Percentiles rank a stretch among this genome's conserved stretches.
Conservation (phyloP, 1,140 invertebrate species). For the Ephestia elutella region DNA sequence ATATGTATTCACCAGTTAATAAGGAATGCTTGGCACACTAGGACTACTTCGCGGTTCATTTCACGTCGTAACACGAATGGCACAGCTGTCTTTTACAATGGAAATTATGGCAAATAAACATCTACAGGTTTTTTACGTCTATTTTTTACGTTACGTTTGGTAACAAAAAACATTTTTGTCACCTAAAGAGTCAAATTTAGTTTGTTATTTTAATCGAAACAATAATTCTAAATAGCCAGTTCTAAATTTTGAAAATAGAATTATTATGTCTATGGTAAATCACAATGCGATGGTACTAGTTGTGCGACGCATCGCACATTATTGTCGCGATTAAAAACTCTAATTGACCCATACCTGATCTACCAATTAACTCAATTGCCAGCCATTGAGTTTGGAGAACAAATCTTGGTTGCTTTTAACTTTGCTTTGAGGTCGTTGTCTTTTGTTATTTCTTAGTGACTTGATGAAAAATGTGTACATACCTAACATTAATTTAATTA, state of each 20-base stretch:
- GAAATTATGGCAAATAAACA: neutral
- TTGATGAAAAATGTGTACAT: neutral
- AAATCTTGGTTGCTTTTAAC: neutral
- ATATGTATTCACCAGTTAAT: neutral
- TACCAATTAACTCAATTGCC: constrained; percentile 63
- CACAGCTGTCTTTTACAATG: constrained; percentile 5
- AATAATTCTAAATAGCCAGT: neutral
- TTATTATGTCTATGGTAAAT: constrained; percentile 34
- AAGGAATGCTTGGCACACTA: constrained; percentile 2
- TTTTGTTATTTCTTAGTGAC: neutral
- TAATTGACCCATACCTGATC: constrained; percentile 70
- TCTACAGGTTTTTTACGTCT: neutral
- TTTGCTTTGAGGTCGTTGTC: neutral
- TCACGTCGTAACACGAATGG: constrained; percentile 1
- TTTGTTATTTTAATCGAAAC: too few relatives aligned
- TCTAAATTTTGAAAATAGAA: neutral
- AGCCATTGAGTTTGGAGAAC: constrained; percentile 31
- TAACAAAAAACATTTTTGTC: neutral
- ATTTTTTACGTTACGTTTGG: neutral
- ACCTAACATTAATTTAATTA: too few relatives aligned
- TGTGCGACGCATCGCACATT: constrained; percentile 56
- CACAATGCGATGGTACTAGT: constrained; percentile 44
- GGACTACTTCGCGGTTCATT: neutral
- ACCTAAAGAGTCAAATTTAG: too few relatives aligned
- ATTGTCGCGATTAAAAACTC: constrained; percentile 70